phyloP scores from a whole-genome alignment of 2,113 vertebrate species.

The Centropus bengalensis region DNA sequence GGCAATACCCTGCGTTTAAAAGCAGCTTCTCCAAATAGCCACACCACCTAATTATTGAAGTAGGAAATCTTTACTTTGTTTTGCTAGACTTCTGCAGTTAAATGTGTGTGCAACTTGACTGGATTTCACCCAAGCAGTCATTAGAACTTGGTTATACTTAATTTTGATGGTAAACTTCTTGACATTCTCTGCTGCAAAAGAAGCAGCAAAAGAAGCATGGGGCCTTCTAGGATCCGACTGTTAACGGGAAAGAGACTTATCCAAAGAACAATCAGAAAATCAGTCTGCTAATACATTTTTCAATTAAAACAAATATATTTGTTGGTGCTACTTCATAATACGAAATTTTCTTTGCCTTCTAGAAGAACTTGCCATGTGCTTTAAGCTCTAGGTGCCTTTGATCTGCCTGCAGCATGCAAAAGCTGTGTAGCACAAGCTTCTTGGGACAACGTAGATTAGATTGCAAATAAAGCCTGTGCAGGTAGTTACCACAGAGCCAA shows the following conservation, averaged over 20 bases:
- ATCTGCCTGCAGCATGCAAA: neutral
- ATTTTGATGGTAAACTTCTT: neutral
- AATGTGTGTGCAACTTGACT: neutral
- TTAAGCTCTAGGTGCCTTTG: neutral
- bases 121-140: neutral
- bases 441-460: neutral
- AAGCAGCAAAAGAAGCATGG: neutral
- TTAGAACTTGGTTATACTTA: conserved; percentile 15
- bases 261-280: neutral
- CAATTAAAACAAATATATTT: neutral
- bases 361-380: neutral
- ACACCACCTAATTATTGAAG: neutral
- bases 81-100: neutral
- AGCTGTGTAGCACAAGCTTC: neutral
- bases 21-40: neutral
- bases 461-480: neutral
- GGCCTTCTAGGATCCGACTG: neutral
- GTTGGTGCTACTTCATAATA: neutral
- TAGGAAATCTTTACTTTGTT: conserved; percentile 27
- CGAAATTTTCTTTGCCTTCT: neutral
- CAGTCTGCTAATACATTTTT: neutral
- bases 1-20: neutral
- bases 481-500: neutral
- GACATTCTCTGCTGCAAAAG: neutral
- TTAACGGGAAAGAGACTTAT: neutral